Evolutionary conservation across 2,888 invertebrate species (phyloP).

Genomic region (Tenthredo mesomela): DNA sequence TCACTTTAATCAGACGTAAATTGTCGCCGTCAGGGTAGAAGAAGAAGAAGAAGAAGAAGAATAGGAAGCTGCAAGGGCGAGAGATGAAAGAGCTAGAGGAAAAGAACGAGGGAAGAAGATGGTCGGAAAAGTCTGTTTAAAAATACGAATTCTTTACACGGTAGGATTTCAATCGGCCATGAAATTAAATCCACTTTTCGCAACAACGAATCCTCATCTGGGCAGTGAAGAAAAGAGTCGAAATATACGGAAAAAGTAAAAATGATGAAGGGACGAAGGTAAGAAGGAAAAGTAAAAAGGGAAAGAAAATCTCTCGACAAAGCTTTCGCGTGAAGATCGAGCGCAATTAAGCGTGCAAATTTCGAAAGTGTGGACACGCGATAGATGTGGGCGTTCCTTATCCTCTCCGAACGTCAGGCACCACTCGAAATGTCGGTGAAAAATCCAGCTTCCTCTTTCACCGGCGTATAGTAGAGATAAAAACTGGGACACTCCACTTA

Average conservation of each 20-base stretch:
- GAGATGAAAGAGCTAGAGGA: background rate
- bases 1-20: constrained; percentile 53
- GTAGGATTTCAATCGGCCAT: background rate
- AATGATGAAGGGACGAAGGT: background rate
- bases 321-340: constrained; percentile 23
- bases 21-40: constrained; percentile 44
- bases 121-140: background rate
- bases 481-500: constrained; percentile 50
- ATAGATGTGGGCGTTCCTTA: constrained; percentile 7
- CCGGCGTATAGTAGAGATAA: constrained; percentile 13
- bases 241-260: background rate
- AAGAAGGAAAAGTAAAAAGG: background rate
- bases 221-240: background rate
- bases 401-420: constrained; percentile 31
- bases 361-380: constrained; percentile 13
- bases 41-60: background rate
- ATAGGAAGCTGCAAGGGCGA: background rate
- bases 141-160: background rate
- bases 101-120: background rate
- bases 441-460: constrained; percentile 23
- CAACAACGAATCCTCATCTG: background rate
- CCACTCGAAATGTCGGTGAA: background rate
- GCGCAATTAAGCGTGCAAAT: constrained; percentile 39
- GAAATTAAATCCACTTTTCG: constrained; percentile 27
- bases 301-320: constrained; percentile 1